phyloP scores from a whole-genome alignment of 1,140 invertebrate species.

The Melipona quadrifasciata region DNA sequence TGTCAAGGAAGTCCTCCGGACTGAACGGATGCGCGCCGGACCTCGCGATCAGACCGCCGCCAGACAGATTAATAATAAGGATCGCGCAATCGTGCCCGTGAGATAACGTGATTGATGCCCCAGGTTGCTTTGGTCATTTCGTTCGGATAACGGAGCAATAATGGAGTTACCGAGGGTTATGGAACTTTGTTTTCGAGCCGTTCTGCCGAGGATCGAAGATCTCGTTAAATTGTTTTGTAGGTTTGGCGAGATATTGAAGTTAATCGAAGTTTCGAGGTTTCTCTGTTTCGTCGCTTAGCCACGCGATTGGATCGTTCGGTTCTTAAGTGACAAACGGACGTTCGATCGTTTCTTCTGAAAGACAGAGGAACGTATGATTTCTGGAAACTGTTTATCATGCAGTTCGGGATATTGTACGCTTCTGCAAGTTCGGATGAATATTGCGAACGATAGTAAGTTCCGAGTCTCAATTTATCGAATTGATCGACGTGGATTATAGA shows the following conservation, averaged over 20 bases:
- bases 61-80: slow-evolving; percentile 42
- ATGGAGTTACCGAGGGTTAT: background rate
- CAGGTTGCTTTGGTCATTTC: background rate
- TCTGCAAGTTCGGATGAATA: too few relatives aligned
- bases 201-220: background rate
- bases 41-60: slow-evolving; percentile 11
- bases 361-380: too few relatives aligned
- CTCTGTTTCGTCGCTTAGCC: background rate
- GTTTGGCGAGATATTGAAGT: background rate
- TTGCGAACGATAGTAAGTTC: background rate
- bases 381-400: too few relatives aligned
- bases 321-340: background rate
- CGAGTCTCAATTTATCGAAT: background rate
- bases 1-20: slow-evolving; percentile 42
- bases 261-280: background rate
- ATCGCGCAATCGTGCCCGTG: slow-evolving; percentile 12
- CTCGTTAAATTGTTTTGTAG: background rate
- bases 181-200: background rate
- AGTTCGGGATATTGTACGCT: too few relatives aligned
- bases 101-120: slow-evolving; percentile 37
- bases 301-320: background rate
- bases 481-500: background rate
- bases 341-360: background rate
- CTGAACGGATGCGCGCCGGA: background rate
- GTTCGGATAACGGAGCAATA: slow-evolving; percentile 25